Evolutionary conservation across 30 jellyfish, hydroid and myxozoan species (phyloP), one percentile per base, ranked within the genome.

Genomic region (Cassiopea xamachana): DNA sequence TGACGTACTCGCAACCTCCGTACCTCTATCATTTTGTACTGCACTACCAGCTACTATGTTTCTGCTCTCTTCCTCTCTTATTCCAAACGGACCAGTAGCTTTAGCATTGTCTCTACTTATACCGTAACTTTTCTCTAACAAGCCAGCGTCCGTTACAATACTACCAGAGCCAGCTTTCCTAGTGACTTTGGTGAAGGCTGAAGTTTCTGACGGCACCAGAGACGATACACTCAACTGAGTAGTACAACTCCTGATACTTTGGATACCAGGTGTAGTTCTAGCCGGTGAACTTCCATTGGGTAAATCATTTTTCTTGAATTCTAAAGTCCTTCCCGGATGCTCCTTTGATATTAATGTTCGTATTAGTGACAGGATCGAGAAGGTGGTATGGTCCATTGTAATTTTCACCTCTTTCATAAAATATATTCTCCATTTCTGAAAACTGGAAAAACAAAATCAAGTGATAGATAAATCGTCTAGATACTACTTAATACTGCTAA

Each of bases 341-440:
- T 87, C 94, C 67, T 58, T 78, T 46, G 59, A 46, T 12, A 87
- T 50, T 17, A 87, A 87, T 1, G 47, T 58, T 13, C 94, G 94
- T 5, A 87, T 61, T 39, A 67, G 89, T 17, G 44, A 60, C 48
- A 48, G 45, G 5, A 78, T 61, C 9, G 79, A 87, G 13, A 47
- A 81, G 51, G 60, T 48, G 44, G 83, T 88, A 9, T 81, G 75
- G 14, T 77, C 73, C 81, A 80, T 88, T 48, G 79, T 88, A 16
- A 48, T 82, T 13, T 72, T 85, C 55, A 81, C 78, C 70, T 79
- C 95, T 27, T 46, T 39, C 91, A 88, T 81, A 80, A 88, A 78
- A 62, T 88, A 79, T 15, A 80, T 80, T 49, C 91, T 82, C 95
- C 95, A 88, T 81, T 88, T 88, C 51, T 88, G 95, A 45, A 43